A percentile compares a stretch with the other conserved stretches of the same genome.
Conservation (phyloP, 2,888 invertebrate species). For the Biston stratarius region DNA sequence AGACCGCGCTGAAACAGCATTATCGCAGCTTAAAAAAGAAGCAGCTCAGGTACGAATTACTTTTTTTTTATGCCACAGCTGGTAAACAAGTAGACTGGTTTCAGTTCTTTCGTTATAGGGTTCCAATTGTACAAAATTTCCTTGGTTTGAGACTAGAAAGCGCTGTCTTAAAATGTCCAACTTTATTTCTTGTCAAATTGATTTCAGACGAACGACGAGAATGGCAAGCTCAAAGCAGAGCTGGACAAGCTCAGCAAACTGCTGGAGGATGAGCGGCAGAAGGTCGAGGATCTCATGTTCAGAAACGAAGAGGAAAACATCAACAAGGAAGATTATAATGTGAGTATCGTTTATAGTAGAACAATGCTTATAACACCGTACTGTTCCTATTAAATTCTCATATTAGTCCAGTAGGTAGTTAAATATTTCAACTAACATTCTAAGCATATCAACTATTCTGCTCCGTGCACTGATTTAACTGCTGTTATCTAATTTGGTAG, state of each 20-base stretch:
- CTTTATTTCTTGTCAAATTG: not conserved
- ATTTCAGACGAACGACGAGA: conserved; percentile 79
- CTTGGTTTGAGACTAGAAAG: too few relatives aligned
- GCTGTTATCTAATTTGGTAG: too few relatives aligned
- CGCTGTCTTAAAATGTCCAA: not conserved
- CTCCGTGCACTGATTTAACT: too few relatives aligned
- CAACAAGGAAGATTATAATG: conserved; percentile 95
- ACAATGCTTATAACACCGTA: too few relatives aligned
- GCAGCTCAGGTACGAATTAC: conserved; percentile 87
- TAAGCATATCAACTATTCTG: too few relatives aligned
- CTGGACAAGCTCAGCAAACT: conserved; percentile 86
- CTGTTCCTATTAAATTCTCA: too few relatives aligned
- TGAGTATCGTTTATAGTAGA: conserved; percentile 62
- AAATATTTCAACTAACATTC: too few relatives aligned
- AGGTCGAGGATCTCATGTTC: conserved; percentile 96
- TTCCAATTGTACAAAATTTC: too few relatives aligned
- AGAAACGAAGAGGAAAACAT: conserved; percentile 96
- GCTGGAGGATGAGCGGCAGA: conserved; percentile 92
- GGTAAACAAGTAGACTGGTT: too few relatives aligned
- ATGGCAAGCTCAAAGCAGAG: conserved; percentile 86
- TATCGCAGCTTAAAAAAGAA: conserved; percentile 87
- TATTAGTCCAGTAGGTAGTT: too few relatives aligned
- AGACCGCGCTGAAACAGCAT: conserved; percentile 91
- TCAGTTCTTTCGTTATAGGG: too few relatives aligned
- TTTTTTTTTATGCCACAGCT: not conserved